Evolutionary conservation across 2,797 vertebrate genomes (phyloP).

Genomic region (Eutrigla gurnardus): DNA sequence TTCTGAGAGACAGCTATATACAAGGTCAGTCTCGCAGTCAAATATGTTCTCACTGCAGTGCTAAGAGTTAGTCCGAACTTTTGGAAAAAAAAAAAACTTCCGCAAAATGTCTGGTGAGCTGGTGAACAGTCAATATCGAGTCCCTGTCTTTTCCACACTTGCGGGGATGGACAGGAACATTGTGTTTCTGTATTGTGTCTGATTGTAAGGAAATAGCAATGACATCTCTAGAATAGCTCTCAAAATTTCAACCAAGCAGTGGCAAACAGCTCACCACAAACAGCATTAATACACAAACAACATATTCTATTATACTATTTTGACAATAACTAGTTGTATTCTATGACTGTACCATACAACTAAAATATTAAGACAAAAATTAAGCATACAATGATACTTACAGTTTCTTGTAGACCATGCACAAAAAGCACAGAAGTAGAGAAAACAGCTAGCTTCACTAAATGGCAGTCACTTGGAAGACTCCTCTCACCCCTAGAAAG

Average conservation of each 20-base stretch:
- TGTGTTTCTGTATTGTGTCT: conserved; percentile 13
- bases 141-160: conserved; percentile 13
- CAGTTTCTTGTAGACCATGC: conserved; percentile 56
- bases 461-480: conserved; percentile 69
- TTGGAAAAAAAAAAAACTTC: conserved; percentile 11
- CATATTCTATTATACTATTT: neutral
- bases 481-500: conserved; percentile 77
- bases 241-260: conserved; percentile 19
- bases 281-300: conserved; percentile 1
- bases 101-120: conserved; percentile 25
- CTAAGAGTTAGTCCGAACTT: conserved; percentile 17
- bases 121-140: conserved; percentile 31
- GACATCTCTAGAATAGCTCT: conserved; percentile 16
- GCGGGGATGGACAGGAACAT: conserved; percentile 26
- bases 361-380: conserved; percentile 28
- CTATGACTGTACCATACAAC: neutral
- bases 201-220: conserved; percentile 36
- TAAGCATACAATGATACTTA: conserved; percentile 79
- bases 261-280: conserved; percentile 27
- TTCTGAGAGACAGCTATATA: conserved; percentile 18
- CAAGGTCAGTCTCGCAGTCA: conserved; percentile 20
- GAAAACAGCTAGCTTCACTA: conserved; percentile 61
- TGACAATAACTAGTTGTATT: neutral
- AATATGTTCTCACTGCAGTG: conserved; percentile 16
- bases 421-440: conserved; percentile 58